Evolutionary conservation across 2,888 invertebrate genomes (phyloP).

Genomic region (Ochlodes sylvanus): DNA sequence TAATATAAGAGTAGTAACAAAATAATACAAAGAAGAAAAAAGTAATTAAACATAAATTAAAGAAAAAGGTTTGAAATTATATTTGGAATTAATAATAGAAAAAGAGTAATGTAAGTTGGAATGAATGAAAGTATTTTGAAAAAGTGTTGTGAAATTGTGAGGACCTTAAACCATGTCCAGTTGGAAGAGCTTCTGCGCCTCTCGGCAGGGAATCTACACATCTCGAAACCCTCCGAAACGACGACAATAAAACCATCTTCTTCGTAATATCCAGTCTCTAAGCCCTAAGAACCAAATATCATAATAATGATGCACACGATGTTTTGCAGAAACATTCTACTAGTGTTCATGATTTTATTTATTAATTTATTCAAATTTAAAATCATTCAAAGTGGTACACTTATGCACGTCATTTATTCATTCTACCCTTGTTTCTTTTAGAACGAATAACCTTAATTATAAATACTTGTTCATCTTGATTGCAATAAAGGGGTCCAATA

Average conservation of each 20-base stretch:
- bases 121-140: constrained; percentile 58
- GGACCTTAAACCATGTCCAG: constrained; percentile 90
- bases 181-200: constrained; percentile 85
- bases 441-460: too few relatives aligned
- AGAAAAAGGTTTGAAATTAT: too few relatives aligned
- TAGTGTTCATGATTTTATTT: constrained; percentile 34
- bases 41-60: neutral
- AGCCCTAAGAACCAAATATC: constrained; percentile 76
- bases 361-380: too few relatives aligned
- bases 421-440: too few relatives aligned
- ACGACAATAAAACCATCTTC: constrained; percentile 85
- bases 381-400: constrained; percentile 5
- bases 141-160: constrained; percentile 68
- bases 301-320: constrained; percentile 69
- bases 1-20: neutral
- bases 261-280: constrained; percentile 87
- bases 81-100: too few relatives aligned
- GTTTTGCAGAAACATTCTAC: constrained; percentile 44
- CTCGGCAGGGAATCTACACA: constrained; percentile 86
- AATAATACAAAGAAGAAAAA: neutral
- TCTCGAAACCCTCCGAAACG: constrained; percentile 86
- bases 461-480: too few relatives aligned
- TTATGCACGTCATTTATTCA: too few relatives aligned
- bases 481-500: neutral
- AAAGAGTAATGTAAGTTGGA: constrained; percentile 65